Evolutionary conservation across 2,797 vertebrate species (phyloP).

Genomic region (Poecile montanus): DNA sequence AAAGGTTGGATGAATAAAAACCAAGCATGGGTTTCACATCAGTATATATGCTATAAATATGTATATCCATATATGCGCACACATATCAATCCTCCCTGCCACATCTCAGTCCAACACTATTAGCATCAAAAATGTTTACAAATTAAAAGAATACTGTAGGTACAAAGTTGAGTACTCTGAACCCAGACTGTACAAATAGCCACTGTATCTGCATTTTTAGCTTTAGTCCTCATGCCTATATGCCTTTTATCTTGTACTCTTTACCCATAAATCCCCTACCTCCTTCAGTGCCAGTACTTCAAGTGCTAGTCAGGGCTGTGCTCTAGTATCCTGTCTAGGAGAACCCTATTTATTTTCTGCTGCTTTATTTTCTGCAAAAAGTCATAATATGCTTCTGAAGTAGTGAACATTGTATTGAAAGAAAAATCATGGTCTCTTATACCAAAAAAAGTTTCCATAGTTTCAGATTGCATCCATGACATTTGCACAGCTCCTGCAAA

Average conservation of each 20-base stretch:
- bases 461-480: background rate
- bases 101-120: background rate
- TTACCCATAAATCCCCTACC: background rate
- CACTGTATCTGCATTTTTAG: background rate
- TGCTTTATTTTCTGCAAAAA: background rate
- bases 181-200: background rate
- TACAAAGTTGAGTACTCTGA: background rate
- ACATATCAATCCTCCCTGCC: background rate
- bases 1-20: background rate
- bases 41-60: background rate
- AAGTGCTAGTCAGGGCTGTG: background rate
- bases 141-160: background rate
- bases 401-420: background rate
- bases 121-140: background rate
- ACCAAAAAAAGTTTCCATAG: background rate
- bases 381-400: background rate
- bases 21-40: background rate
- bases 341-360: background rate
- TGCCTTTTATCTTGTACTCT: background rate
- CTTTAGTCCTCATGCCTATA: background rate
- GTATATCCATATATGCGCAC: too few species aligned
- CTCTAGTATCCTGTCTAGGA: background rate
- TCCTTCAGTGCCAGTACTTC: background rate
- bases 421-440: background rate
- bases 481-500: background rate